Evolutionary conservation across 2,888 invertebrate species (phyloP).

Genomic region (Synergus laeviventris): DNA sequence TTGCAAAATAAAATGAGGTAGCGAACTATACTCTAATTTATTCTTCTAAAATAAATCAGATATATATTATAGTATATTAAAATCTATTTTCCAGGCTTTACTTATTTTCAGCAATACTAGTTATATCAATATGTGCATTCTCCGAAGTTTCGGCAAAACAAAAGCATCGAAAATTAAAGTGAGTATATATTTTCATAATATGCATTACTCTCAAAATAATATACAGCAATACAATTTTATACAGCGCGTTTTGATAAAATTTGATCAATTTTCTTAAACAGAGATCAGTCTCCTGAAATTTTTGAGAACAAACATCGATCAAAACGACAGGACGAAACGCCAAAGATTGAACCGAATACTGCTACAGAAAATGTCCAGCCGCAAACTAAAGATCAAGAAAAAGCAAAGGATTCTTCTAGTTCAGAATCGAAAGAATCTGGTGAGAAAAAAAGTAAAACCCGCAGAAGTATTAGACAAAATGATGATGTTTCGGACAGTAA

Average conservation of each 20-base stretch:
- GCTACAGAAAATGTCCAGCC: background rate
- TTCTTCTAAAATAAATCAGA: no score
- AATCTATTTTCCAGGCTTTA: background rate
- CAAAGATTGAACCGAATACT: background rate
- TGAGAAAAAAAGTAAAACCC: background rate
- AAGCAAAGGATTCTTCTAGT: conserved; percentile 6
- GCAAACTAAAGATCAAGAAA: background rate
- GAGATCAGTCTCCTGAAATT: background rate
- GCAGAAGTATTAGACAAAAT: background rate
- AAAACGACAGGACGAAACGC: conserved; percentile 12
- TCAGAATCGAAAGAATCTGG: conserved; percentile 10
- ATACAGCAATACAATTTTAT: background rate
- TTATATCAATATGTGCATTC: conserved; percentile 17
- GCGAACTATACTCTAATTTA: no score
- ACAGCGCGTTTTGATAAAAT: no score
- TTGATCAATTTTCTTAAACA: background rate
- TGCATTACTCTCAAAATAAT: background rate
- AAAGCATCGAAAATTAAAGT: background rate
- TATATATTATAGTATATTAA: background rate
- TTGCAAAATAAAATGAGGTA: background rate
- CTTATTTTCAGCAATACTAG: background rate
- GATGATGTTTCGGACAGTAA: background rate
- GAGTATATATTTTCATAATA: background rate
- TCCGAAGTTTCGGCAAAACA: conserved; percentile 4
- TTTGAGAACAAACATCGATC: background rate